Evolutionary conservation across 2,888 invertebrate genomes (phyloP).

Genomic region (Patella ulyssiponensis): DNA sequence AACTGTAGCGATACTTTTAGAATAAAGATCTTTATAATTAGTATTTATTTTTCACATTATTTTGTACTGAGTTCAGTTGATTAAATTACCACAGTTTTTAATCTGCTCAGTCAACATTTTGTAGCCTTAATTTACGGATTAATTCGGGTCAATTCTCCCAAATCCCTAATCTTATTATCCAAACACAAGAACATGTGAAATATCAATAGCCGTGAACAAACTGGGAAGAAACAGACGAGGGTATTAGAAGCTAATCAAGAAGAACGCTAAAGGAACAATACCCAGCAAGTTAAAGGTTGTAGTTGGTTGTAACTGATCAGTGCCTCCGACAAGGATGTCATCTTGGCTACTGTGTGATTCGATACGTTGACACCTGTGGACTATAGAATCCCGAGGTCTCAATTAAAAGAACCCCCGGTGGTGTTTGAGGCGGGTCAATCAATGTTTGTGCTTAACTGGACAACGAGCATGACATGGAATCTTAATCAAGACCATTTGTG

Average conservation of each 20-base stretch:
- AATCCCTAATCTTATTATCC: constrained; percentile 5
- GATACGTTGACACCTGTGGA: constrained; percentile 7
- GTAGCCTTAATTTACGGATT: constrained; percentile 11
- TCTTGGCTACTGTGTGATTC: background rate
- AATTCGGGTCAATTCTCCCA: background rate
- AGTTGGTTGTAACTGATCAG: background rate
- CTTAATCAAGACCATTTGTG: constrained; percentile 11
- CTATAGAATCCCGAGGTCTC: constrained; percentile 10
- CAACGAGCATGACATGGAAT: constrained; percentile 7
- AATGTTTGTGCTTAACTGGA: constrained; percentile 5
- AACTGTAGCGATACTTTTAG: too few relatives aligned
- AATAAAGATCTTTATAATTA: too few relatives aligned
- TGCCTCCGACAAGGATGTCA: background rate
- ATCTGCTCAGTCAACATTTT: constrained; percentile 1
- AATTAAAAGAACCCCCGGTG: constrained; percentile 9
- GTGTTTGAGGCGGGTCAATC: constrained; percentile 11
- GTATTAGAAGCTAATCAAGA: constrained; percentile 4
- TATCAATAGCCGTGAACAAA: background rate
- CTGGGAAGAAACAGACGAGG: background rate
- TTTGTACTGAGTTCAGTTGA: too few relatives aligned
- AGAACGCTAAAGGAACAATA: constrained; percentile 8
- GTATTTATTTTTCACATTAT: too few relatives aligned
- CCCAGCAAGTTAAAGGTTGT: background rate
- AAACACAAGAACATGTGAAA: constrained; percentile 7
- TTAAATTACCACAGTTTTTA: background rate